Percentiles rank a stretch among this genome's conserved stretches.
These are phyloP conservation scores for Euphonia xanthogaster DNA, from an alignment of 2,797 vertebrate genomes.

Conservation along the genomic window DNA sequence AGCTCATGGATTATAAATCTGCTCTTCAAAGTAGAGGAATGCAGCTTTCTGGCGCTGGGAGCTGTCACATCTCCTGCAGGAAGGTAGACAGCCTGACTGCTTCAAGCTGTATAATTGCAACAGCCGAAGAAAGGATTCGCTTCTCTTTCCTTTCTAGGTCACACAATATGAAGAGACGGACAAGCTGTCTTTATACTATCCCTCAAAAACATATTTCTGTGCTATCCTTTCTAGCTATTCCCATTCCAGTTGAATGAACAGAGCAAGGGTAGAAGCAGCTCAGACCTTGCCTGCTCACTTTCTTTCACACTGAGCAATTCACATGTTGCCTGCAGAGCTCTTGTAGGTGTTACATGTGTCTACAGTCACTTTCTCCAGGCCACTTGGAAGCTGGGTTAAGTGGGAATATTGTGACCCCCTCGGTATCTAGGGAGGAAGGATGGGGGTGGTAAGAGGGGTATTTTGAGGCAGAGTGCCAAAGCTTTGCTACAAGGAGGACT, in stretches of 20 bases:
- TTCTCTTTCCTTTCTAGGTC: not conserved
- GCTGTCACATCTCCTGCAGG: slow-evolving; percentile 12
- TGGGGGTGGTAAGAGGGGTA: not conserved
- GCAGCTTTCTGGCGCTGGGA: not conserved
- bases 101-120: slow-evolving; percentile 6
- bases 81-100: slow-evolving; percentile 27
- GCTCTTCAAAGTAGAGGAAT: slow-evolving; percentile 4
- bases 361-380: not conserved
- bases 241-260: not conserved
- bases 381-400: not conserved
- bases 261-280: not conserved
- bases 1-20: slow-evolving; percentile 35
- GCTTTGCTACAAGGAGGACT: not conserved
- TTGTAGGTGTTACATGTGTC: not conserved
- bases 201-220: not conserved
- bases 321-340: not conserved
- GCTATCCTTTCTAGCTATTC: not conserved
- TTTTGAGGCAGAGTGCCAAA: not conserved
- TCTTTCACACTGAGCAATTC: not conserved
- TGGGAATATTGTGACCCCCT: not conserved
- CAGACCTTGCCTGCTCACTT: not conserved
- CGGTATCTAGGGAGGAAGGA: not conserved
- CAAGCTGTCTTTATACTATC: not conserved
- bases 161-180: not conserved
- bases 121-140: not conserved